Percentiles rank a stretch among this genome's conserved stretches.
phyloP scores from a whole-genome alignment of 2,888 invertebrate genomes.

The Colletes collaris region DNA sequence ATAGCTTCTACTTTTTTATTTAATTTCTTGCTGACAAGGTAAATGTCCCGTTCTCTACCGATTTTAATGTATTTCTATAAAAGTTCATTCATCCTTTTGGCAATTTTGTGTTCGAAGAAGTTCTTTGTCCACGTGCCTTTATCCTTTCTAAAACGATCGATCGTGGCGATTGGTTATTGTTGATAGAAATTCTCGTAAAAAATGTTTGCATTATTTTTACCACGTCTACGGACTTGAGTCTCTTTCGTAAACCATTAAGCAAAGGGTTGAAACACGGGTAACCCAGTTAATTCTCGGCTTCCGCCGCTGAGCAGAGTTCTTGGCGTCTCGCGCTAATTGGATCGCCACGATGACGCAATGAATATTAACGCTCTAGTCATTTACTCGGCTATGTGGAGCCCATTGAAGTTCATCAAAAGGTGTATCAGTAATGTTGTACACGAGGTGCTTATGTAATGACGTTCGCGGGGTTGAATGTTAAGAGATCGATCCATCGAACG shows the following conservation, averaged over 20 bases:
- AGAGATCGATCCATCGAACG: not conserved
- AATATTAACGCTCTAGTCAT: slow-evolving; percentile 56
- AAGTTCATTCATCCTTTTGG: too few relatives aligned
- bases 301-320: slow-evolving; percentile 38
- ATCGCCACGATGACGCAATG: slow-evolving; percentile 54
- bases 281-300: slow-evolving; percentile 53
- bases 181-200: not conserved
- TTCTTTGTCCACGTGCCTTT: not conserved
- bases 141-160: not conserved
- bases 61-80: too few relatives aligned
- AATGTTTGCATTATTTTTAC: slow-evolving; percentile 20
- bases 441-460: slow-evolving; percentile 10
- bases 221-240: not conserved
- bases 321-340: slow-evolving; percentile 53
- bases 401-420: slow-evolving; percentile 41
- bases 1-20: too few relatives aligned
- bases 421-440: slow-evolving; percentile 15
- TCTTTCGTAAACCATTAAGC: slow-evolving; percentile 42
- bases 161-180: not conserved
- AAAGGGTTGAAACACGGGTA: slow-evolving; percentile 37
- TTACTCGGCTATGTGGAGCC: slow-evolving; percentile 31
- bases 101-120: too few relatives aligned
- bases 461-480: slow-evolving; percentile 24
- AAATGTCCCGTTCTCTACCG: too few relatives aligned
- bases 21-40: too few relatives aligned